phyloP scores from a whole-genome alignment of 92 coral and sea anemone genomes.

The Porites rus region DNA sequence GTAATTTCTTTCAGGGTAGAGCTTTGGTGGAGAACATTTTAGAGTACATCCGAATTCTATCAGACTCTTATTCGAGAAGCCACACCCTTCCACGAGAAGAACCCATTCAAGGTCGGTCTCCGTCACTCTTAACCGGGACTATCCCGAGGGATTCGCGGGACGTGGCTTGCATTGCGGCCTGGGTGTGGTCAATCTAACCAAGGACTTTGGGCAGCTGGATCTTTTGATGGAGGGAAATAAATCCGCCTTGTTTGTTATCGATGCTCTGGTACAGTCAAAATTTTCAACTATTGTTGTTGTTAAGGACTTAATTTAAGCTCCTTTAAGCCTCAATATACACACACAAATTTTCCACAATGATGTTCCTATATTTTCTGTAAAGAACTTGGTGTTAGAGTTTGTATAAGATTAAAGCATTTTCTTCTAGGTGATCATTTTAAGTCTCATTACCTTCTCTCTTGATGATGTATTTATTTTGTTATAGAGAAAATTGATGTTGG shows the following conservation, averaged over 20 bases:
- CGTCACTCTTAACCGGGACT: constrained; percentile 41
- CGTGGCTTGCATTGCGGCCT: constrained; percentile 38
- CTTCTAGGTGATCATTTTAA: too few species aligned
- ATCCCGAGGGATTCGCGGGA: constrained; percentile 21
- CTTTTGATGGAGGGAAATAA: constrained; percentile 16
- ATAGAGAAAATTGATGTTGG: too few species aligned
- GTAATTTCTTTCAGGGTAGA: constrained; percentile 12
- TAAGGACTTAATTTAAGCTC: neutral
- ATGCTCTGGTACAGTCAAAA: constrained; percentile 15
- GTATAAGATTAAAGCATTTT: too few species aligned
- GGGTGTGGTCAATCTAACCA: constrained; percentile 39
- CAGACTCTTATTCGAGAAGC: constrained; percentile 7
- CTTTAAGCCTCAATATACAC: too few species aligned
- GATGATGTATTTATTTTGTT: too few species aligned
- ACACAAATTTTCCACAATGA: too few species aligned
- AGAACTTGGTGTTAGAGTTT: too few species aligned
- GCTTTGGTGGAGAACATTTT: constrained; percentile 3
- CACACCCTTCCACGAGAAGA: constrained; percentile 54
- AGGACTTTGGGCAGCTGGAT: constrained; percentile 3
- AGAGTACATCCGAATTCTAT: constrained; percentile 8
- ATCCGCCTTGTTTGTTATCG: constrained; percentile 21
- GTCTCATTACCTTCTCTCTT: too few species aligned
- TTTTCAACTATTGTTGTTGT: neutral
- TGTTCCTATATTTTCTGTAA: too few species aligned
- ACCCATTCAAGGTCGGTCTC: constrained; percentile 47